These are phyloP conservation scores for Volucella inflata DNA, from an alignment of 2,888 invertebrate species.

Conservation along the genomic window DNA sequence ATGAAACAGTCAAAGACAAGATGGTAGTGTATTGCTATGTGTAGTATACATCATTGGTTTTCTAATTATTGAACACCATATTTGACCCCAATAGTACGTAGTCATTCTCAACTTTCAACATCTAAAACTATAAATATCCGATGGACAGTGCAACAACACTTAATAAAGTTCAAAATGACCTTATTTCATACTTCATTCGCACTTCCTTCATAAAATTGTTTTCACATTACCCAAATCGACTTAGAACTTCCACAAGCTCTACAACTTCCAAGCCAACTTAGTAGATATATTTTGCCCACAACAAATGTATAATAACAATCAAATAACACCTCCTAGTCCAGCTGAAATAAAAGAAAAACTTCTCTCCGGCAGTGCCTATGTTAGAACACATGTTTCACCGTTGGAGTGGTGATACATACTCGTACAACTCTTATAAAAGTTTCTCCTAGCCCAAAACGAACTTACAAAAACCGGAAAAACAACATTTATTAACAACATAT, in stretches of 20 bases:
- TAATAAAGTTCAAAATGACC: too few species aligned
- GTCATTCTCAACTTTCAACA: too few species aligned
- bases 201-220: constrained; percentile 33
- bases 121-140: too few species aligned
- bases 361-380: constrained; percentile 46
- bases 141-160: too few species aligned
- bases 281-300: constrained; percentile 5
- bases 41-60: too few species aligned
- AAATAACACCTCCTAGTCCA: constrained; percentile 53
- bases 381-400: not conserved
- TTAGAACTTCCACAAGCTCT: constrained; percentile 26
- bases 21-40: too few species aligned
- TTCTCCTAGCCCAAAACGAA: constrained; percentile 30
- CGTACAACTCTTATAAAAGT: constrained; percentile 43
- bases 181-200: too few species aligned
- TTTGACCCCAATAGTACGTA: too few species aligned
- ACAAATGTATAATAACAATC: constrained; percentile 58
- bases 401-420: not conserved
- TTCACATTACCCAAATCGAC: constrained; percentile 53
- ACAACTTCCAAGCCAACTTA: constrained; percentile 10
- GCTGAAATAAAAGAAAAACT: constrained; percentile 40
- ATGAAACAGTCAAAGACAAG: too few species aligned
- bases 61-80: too few species aligned
- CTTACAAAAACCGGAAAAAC: constrained; percentile 65
- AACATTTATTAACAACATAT: constrained; percentile 71